Evolutionary conservation across 2,797 vertebrate species (phyloP).

Genomic region (Anguilla anguilla): DNA sequence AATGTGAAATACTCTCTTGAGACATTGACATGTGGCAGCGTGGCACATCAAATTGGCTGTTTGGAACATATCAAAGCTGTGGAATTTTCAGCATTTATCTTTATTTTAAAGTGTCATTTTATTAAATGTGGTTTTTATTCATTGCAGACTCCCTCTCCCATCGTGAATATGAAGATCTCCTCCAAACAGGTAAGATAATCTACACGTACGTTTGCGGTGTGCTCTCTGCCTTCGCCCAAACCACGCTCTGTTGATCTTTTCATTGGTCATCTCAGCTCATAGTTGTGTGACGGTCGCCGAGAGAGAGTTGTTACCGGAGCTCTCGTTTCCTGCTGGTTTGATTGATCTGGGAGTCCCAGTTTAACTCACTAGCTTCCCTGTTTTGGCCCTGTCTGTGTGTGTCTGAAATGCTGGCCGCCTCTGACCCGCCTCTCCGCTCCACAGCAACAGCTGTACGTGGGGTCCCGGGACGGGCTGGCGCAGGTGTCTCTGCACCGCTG

Average conservation of each 20-base stretch:
- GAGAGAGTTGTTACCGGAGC: neutral
- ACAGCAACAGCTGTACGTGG: constrained; percentile 94
- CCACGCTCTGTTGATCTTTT: neutral
- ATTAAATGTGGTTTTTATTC: neutral
- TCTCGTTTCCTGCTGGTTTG: neutral
- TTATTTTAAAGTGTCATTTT: neutral
- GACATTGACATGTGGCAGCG: neutral
- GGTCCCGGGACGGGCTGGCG: constrained; percentile 85
- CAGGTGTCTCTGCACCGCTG: constrained; percentile 95
- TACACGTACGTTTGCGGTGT: neutral
- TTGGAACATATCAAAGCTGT: neutral
- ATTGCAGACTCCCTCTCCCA: constrained; percentile 81
- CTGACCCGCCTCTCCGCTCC: constrained; percentile 46
- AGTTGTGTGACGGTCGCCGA: neutral
- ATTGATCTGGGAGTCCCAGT: neutral
- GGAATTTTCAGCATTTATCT: neutral
- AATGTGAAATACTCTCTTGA: neutral
- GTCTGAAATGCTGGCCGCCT: no score
- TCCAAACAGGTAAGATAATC: constrained; percentile 87
- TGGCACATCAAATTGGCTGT: neutral
- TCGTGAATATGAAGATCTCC: constrained; percentile 89
- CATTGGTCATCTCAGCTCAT: neutral
- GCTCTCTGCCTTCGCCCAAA: neutral
- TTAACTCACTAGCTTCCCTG: neutral
- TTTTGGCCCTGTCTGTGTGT: no score